Base-by-base conservation (phyloP, 2,113 vertebrate species). In the Lophura nycthemera region DNA sequence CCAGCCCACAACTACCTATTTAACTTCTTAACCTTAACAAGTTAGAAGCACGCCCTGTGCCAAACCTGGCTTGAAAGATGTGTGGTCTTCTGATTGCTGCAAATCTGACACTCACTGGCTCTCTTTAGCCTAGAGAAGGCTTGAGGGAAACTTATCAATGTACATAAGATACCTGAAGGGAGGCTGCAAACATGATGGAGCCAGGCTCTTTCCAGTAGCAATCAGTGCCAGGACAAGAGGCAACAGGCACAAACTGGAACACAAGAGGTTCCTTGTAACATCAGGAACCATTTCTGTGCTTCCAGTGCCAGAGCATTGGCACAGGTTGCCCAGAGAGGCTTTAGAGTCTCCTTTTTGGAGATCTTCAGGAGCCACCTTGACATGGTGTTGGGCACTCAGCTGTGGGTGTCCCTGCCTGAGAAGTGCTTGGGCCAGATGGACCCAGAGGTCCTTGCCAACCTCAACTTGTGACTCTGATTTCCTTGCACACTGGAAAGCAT, bases 301-400 rank as follows among this genome's bases (percentile, higher is more conserved):
- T 38, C 18, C 13, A 7, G 42, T 65, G 36, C 50, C 17, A 0
- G 0, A 77, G 65, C 57, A 42, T 42, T 36, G 52, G 59, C 56
- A 84, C 30, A 43, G 27, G 71, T 30, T 19, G 22, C 24, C 13
- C 24, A 50, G 10, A 22, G 21, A 47, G 11, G 13, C 3, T 75
- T 8, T 18, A 18, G 27, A 88, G 43, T 38, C 63, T 90, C 34
- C 32, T 25, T 8, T 54, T 21, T 56, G 32, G 17, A 79, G 29
- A 57, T 6, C 40, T 0, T 30, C 34, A 19, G 21, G 32, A 73
- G 13, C 8, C 3, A 1, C 3, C 36, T 36, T 42, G 29, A 48
- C 2, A 0, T 1, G 4, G 36, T 32, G 8, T 30, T 47, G 24
- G 2, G 7, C 32, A 64, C 30, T 5, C 27, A 48, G n/a, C 38